A percentile compares a stretch with the other conserved stretches of the same genome.
Conservation (phyloP, 2,113 vertebrate genomes). For the Leptobrachium leishanense region DNA sequence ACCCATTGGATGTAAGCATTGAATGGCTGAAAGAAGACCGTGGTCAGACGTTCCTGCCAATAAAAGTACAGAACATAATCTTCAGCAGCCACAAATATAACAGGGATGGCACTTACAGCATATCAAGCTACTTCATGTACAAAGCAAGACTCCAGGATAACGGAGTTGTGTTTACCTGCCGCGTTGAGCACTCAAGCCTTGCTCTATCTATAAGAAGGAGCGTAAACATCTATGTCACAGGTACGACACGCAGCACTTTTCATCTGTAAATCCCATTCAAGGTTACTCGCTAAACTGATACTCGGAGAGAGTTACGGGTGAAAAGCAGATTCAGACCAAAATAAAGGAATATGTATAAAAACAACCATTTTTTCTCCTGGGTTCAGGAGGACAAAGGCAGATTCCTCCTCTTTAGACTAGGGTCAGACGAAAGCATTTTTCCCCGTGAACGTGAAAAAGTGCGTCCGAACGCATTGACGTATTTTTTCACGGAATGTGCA, state of each 20-base stretch:
- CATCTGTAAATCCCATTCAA: too few species aligned
- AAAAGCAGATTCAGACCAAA: too few species aligned
- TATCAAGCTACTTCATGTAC: constrained; percentile 69
- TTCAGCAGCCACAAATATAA: constrained; percentile 67
- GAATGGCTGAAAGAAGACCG: constrained; percentile 57
- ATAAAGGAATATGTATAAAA: too few species aligned
- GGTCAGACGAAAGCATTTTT: too few species aligned
- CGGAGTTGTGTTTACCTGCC: constrained; percentile 63
- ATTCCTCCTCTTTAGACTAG: too few species aligned
- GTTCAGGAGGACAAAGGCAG: too few species aligned
- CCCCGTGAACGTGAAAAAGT: too few species aligned
- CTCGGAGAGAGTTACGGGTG: too few species aligned
- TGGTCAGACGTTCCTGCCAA: constrained; percentile 55
- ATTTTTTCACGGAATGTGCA: too few species aligned
- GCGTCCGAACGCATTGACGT: too few species aligned
- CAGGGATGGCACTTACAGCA: constrained; percentile 64
- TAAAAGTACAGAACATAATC: constrained; percentile 59
- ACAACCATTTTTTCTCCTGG: too few species aligned
- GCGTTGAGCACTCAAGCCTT: constrained; percentile 66
- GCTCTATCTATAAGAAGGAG: constrained; percentile 65
- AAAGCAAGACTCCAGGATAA: constrained; percentile 53
- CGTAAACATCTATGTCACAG: constrained; percentile 65
- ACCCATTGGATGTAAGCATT: constrained; percentile 68
- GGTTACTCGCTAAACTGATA: too few species aligned
- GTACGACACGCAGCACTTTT: constrained; percentile 40